Percentiles rank a stretch among this genome's conserved stretches.
phyloP scores from a whole-genome alignment of 2,888 invertebrate genomes.

The Trachelus troglodyta region DNA sequence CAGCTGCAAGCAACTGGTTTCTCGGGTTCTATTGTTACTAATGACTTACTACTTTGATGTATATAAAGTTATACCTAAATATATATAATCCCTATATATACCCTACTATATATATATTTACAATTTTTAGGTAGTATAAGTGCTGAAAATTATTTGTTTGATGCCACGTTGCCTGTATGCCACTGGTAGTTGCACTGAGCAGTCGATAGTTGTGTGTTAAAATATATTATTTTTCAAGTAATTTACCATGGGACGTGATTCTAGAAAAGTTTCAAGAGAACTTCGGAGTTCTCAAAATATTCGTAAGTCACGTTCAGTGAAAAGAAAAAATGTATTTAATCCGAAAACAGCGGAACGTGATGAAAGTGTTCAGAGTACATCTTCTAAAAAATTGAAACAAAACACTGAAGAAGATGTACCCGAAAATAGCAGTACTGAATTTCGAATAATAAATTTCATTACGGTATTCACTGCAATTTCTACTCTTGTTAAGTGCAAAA shows the following conservation, averaged over 20 bases:
- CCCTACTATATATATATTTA: too few species aligned
- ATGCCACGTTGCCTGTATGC: neutral
- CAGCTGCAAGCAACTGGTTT: neutral
- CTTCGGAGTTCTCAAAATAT: neutral
- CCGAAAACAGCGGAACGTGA: neutral
- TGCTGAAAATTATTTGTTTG: too few species aligned
- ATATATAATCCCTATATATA: too few species aligned
- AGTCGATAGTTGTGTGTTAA: neutral
- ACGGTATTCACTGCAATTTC: slow-evolving; percentile 12
- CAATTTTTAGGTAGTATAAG: too few species aligned
- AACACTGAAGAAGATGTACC: slow-evolving; percentile 15
- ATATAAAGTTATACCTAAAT: too few species aligned
- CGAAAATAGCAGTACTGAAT: slow-evolving; percentile 9
- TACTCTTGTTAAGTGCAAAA: slow-evolving; percentile 18
- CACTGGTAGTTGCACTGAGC: neutral
- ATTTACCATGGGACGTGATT: neutral
- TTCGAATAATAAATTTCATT: slow-evolving; percentile 16
- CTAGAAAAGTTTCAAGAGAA: neutral
- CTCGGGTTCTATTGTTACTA: neutral
- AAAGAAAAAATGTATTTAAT: slow-evolving; percentile 1
- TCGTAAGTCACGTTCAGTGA: neutral
- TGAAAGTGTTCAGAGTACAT: slow-evolving; percentile 17
- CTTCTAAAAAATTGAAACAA: slow-evolving; percentile 17
- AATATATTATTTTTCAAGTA: neutral
- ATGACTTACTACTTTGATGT: too few species aligned